Evolutionary conservation across 2,888 invertebrate genomes (phyloP), one percentile per base, ranked within the genome.

Genomic region (Drosophila helvetica): DNA sequence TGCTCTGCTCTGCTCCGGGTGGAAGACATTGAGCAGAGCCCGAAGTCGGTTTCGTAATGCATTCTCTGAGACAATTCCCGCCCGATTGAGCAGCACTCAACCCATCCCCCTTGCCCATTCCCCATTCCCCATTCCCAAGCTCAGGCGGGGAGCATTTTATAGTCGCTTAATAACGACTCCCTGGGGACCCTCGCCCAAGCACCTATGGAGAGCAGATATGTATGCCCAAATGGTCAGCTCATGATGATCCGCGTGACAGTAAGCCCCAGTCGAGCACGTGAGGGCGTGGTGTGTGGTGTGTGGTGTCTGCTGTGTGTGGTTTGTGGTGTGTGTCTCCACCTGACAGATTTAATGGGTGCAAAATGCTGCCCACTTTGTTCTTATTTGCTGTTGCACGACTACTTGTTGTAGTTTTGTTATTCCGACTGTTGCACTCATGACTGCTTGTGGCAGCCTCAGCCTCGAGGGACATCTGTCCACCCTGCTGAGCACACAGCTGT

Each of bases 261-360:
- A 43, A 42, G 42, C 12, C 60, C 43, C 18, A 19, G 10, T 12
- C 12, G 8, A 27, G 27, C 27, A 27, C 27, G 22, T 27, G 27
- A 27, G 27, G 8, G 27, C 1, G 7, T 27, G 27, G 27, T 61
- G 65, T 66, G 57, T 60, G 58, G 27, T 57, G 55, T 53, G 18
- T 33, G 27, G 17, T 17, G 30, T 30, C 5, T 42, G 63, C 51
- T 52, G 62, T 48, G 42, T 48, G 57, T 43, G 67, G 67, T 72
- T 67, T 59, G 27, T 51, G 51, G 53, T 43, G 25, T 74, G 71
- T 46, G 59, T 48, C 43, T 19, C 27, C 63, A 83, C 78, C 81
- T 84, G 84, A 77, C 88, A 84, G 75, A 80, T 87, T 84, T 82
- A 88, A 86, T 87, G 86, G 80, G 74, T 80, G 77, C 74, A 82